Evolutionary conservation across 1,140 invertebrate genomes (phyloP).

Genomic region (Plectrocnemia conspersa): DNA sequence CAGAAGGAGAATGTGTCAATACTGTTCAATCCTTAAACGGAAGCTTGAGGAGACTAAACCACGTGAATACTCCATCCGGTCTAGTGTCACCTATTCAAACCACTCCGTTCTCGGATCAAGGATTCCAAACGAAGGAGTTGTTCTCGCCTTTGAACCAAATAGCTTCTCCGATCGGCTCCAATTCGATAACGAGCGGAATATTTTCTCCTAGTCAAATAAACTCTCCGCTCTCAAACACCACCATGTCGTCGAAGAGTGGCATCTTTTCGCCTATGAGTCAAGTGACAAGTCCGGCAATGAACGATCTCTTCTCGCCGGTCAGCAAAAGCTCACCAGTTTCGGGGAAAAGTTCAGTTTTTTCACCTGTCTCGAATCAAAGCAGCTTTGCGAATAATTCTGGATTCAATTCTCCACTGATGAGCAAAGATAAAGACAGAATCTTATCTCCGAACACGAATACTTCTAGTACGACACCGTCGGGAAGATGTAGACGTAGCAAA

Average conservation of each 20-base stretch:
- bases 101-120: slow-evolving; percentile 42
- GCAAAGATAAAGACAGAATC: slow-evolving; percentile 51
- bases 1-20: slow-evolving; percentile 51
- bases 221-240: slow-evolving; percentile 50
- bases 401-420: slow-evolving; percentile 47
- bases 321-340: slow-evolving; percentile 48
- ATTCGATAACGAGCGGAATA: slow-evolving; percentile 52
- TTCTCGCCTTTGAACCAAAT: slow-evolving; percentile 47
- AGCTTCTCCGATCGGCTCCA: slow-evolving; percentile 52
- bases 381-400: slow-evolving; percentile 40
- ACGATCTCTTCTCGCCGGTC: slow-evolving; percentile 48
- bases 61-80: slow-evolving; percentile 43
- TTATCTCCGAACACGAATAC: slow-evolving; percentile 52
- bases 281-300: slow-evolving; percentile 38
- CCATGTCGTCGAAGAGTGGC: slow-evolving; percentile 50
- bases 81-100: slow-evolving; percentile 44
- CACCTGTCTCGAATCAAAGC: slow-evolving; percentile 43
- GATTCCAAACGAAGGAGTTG: slow-evolving; percentile 44
- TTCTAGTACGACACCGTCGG: slow-evolving; percentile 48
- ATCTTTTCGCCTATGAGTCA: slow-evolving; percentile 51
- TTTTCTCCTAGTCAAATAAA: slow-evolving; percentile 53
- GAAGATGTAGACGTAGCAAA: slow-evolving; percentile 51
- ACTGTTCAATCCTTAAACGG: slow-evolving; percentile 48
- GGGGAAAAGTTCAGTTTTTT: slow-evolving; percentile 46
- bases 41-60: slow-evolving; percentile 48